Percentiles rank a stretch among this genome's conserved stretches.
phyloP scores from a whole-genome alignment of 1,140 invertebrate genomes.

The Orius insidiosus region DNA sequence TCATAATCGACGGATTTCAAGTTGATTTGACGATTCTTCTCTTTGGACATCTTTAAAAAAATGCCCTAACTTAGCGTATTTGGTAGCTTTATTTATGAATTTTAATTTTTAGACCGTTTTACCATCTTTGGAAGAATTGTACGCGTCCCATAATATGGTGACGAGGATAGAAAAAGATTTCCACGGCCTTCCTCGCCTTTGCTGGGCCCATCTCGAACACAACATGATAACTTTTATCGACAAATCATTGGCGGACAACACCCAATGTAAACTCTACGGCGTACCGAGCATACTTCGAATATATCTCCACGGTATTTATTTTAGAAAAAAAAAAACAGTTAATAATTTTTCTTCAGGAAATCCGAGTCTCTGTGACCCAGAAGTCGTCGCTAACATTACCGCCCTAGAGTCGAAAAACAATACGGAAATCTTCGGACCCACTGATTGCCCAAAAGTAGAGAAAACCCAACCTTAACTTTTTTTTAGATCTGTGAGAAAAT shows the following conservation, averaged over 20 bases:
- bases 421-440: constrained; percentile 16
- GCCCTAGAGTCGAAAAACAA: constrained; percentile 16
- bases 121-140: constrained; percentile 51
- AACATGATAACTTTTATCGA: constrained; percentile 53
- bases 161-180: constrained; percentile 53
- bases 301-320: constrained; percentile 48
- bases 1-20: too few relatives aligned
- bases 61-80: too few relatives aligned
- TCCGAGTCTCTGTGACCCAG: constrained; percentile 18
- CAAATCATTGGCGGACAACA: constrained; percentile 54
- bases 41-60: too few relatives aligned
- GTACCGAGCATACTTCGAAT: constrained; percentile 56
- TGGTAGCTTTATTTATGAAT: too few relatives aligned
- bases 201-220: constrained; percentile 54
- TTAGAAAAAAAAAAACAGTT: background rate
- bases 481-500: too few relatives aligned
- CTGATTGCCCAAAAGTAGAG: constrained; percentile 5
- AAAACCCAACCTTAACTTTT: too few relatives aligned
- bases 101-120: constrained; percentile 46
- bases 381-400: constrained; percentile 12
- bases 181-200: constrained; percentile 56
- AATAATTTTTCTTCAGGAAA: constrained; percentile 15
- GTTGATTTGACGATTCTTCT: too few relatives aligned
- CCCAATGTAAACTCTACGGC: constrained; percentile 53
- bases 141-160: constrained; percentile 54